phyloP scores from a whole-genome alignment of 1,140 invertebrate species.

The Eufriesea mexicana region DNA sequence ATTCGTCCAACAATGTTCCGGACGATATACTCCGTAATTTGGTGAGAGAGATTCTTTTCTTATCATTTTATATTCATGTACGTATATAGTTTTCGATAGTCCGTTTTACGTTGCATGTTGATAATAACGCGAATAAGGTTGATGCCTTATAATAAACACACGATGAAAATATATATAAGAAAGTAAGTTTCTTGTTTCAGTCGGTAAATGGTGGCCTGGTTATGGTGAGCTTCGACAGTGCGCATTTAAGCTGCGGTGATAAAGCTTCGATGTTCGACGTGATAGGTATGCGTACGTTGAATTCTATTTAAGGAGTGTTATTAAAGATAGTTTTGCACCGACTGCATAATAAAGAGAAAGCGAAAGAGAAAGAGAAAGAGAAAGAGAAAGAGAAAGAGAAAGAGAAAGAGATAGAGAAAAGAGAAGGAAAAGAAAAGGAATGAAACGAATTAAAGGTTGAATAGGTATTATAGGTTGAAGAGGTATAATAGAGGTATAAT shows the following conservation, averaged over 20 bases:
- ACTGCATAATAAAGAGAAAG: not conserved
- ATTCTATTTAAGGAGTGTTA: not conserved
- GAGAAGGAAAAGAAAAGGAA: no score
- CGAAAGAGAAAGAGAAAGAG: not conserved
- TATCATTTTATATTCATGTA: no score
- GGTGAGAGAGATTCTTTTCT: slow-evolving; percentile 79
- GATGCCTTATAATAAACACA: no score
- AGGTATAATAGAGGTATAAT: not conserved
- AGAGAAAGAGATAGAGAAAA: no score
- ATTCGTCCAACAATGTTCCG: slow-evolving; percentile 93
- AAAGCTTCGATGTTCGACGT: slow-evolving; percentile 84
- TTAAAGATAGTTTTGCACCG: not conserved
- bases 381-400: no score
- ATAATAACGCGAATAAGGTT: no score
- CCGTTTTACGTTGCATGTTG: not conserved
- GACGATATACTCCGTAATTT: slow-evolving; percentile 92
- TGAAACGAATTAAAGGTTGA: no score
- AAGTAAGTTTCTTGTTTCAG: slow-evolving; percentile 69
- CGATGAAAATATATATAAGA: no score
- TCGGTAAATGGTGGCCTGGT: slow-evolving; percentile 92
- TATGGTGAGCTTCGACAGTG: slow-evolving; percentile 93
- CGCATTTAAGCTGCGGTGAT: slow-evolving; percentile 84
- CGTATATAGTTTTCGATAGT: not conserved
- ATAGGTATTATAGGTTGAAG: no score
- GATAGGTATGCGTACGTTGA: slow-evolving; percentile 81